A percentile compares a stretch with the other conserved stretches of the same genome.
These are phyloP conservation scores for Chromoteleia sp. DNA, from an alignment of 2,888 invertebrate species.

Conservation along the genomic window DNA sequence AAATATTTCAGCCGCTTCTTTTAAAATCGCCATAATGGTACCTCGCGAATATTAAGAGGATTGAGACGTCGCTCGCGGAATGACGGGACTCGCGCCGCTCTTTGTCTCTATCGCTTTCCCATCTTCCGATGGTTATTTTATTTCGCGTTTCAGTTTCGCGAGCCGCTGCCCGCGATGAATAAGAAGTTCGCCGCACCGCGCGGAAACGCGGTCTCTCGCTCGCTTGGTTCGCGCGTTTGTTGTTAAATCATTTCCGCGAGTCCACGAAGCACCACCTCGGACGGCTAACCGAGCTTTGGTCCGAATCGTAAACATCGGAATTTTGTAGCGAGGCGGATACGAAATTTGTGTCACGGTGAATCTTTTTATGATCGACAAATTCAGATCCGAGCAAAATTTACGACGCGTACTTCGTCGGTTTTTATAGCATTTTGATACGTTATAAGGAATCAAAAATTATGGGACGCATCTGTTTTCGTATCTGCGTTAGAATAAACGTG, in stretches of 20 bases:
- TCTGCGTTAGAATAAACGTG: background rate
- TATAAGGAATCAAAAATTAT: constrained; percentile 31
- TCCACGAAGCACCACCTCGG: too few species aligned
- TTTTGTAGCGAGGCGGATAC: constrained; percentile 9
- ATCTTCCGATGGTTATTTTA: constrained; percentile 40
- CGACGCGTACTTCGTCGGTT: constrained; percentile 10
- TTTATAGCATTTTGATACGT: constrained; percentile 24
- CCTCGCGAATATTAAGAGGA: constrained; percentile 57
- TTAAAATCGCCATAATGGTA: constrained; percentile 37
- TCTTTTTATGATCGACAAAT: constrained; percentile 31
- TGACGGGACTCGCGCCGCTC: constrained; percentile 11
- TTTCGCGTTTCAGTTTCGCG: background rate
- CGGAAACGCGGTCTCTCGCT: too few species aligned
- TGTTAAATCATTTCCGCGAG: too few species aligned
- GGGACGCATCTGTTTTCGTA: background rate
- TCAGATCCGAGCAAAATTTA: constrained; percentile 13
- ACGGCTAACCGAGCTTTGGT: too few species aligned
- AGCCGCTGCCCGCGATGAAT: background rate
- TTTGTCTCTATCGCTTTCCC: constrained; percentile 6
- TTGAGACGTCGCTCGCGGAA: constrained; percentile 51
- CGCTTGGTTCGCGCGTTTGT: too few species aligned
- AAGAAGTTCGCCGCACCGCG: too few species aligned
- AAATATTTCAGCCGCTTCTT: constrained; percentile 54
- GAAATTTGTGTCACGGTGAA: constrained; percentile 19
- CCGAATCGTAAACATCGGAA: constrained; percentile 34